These are phyloP conservation scores for Metopia argyrocephala DNA, from an alignment of 2,888 invertebrate species.

Conservation along the genomic window DNA sequence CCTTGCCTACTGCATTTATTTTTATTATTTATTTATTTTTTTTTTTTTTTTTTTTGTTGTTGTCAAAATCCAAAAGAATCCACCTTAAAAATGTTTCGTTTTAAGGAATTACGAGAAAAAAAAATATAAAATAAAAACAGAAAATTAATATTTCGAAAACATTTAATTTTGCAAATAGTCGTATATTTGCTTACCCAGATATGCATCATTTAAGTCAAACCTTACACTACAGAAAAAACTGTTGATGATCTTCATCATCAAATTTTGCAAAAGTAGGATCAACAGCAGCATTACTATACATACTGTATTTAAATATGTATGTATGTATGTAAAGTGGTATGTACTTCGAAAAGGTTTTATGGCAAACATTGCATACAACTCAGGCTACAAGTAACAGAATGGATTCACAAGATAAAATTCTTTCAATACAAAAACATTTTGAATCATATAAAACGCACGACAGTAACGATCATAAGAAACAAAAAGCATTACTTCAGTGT, in stretches of 20 bases:
- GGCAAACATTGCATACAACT: not conserved
- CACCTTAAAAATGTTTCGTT: slow-evolving; percentile 27
- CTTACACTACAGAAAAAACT: slow-evolving; percentile 46
- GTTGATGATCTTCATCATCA: slow-evolving; percentile 47
- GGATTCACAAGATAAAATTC: slow-evolving; percentile 61
- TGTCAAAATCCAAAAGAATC: slow-evolving; percentile 15
- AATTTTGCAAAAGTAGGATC: slow-evolving; percentile 12
- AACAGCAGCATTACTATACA: not conserved
- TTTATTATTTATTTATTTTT: too few species aligned
- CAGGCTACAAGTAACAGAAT: slow-evolving; percentile 28
- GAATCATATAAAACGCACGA: not conserved
- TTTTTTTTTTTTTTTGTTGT: too few species aligned
- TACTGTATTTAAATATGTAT: not conserved
- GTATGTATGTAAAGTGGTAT: too few species aligned
- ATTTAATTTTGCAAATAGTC: slow-evolving; percentile 60
- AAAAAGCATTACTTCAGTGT: not conserved
- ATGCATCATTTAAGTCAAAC: slow-evolving; percentile 55
- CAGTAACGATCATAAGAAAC: slow-evolving; percentile 38
- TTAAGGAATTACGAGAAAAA: slow-evolving; percentile 20
- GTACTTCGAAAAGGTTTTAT: not conserved
- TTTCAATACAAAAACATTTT: slow-evolving; percentile 25
- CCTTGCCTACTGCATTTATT: slow-evolving; percentile 35
- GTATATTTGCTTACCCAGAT: slow-evolving; percentile 62
- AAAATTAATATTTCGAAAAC: slow-evolving; percentile 62
- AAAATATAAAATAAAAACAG: not conserved